Percentiles rank a stretch among this genome's conserved stretches.
Conservation (phyloP, 2,888 invertebrate genomes). For the Polydrusus tereticollis region DNA sequence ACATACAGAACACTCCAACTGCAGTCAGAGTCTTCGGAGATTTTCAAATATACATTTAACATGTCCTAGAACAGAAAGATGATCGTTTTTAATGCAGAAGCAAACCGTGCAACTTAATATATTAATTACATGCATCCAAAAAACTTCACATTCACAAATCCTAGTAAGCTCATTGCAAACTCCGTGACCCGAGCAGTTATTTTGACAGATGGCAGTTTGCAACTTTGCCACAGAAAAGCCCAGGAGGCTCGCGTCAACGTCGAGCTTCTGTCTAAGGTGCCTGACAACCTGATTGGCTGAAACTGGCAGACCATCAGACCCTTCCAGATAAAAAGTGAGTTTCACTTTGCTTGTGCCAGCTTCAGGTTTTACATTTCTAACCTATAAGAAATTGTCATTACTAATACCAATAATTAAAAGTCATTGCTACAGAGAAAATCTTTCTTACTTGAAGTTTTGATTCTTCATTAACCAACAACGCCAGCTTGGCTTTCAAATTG, state of each 20-base stretch:
- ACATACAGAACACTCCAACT: slow-evolving; percentile 96
- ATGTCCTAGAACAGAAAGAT: slow-evolving; percentile 53
- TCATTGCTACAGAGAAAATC: not conserved
- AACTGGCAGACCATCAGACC: slow-evolving; percentile 65
- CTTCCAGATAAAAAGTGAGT: slow-evolving; percentile 68
- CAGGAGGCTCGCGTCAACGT: slow-evolving; percentile 78
- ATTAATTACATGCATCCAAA: slow-evolving; percentile 88
- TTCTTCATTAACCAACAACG: slow-evolving; percentile 82
- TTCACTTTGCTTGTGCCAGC: slow-evolving; percentile 68
- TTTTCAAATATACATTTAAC: slow-evolving; percentile 62
- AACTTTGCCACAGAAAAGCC: slow-evolving; percentile 80
- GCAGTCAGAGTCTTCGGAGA: slow-evolving; percentile 72
- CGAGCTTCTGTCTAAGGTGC: slow-evolving; percentile 76
- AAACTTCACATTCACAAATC: slow-evolving; percentile 91
- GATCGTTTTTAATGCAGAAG: no score
- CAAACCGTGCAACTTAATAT: no score
- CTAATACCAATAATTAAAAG: no score
- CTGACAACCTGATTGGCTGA: slow-evolving; percentile 76
- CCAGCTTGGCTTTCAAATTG: slow-evolving; percentile 83
- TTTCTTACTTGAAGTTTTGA: slow-evolving; percentile 70
- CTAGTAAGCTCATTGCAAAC: slow-evolving; percentile 87
- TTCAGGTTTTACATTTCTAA: slow-evolving; percentile 69
- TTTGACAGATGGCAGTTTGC: slow-evolving; percentile 90
- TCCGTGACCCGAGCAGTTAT: slow-evolving; percentile 94
- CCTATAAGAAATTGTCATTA: slow-evolving; percentile 51